Conservation (phyloP, 2,113 vertebrate genomes). For the Ciconia boyciana region DNA sequence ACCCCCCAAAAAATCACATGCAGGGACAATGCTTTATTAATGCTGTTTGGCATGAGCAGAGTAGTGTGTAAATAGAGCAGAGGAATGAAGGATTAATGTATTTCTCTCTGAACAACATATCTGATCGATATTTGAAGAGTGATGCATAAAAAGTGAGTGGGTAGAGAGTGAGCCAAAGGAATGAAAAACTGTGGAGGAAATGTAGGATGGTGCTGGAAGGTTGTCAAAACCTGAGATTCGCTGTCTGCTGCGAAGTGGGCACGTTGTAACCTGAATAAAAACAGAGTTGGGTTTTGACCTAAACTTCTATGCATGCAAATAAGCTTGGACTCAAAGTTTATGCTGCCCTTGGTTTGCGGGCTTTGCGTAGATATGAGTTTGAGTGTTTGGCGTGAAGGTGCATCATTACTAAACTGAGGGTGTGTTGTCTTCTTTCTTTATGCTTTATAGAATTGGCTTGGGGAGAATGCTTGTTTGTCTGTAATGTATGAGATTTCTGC, state of each 20-base stretch:
- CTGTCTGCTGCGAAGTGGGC: constrained; percentile 11
- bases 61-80: neutral
- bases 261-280: constrained; percentile 46
- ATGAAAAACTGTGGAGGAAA: constrained; percentile 41
- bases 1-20: neutral
- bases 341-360: neutral
- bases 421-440: neutral
- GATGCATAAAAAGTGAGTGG: constrained; percentile 51
- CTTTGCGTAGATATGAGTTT: neutral
- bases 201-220: constrained; percentile 51
- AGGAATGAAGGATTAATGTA: neutral
- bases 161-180: constrained; percentile 51
- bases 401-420: neutral
- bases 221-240: constrained; percentile 33
- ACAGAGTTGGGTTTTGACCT: constrained; percentile 17
- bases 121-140: neutral
- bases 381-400: neutral
- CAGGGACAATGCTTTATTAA: neutral
- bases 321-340: neutral
- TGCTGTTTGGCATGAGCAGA: neutral
- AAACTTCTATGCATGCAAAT: neutral
- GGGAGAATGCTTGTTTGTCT: neutral
- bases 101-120: neutral
- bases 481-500: neutral
- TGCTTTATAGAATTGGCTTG: neutral